Base-by-base conservation (phyloP, 2,113 vertebrate genomes). In the Piliocolobus tephrosceles region DNA sequence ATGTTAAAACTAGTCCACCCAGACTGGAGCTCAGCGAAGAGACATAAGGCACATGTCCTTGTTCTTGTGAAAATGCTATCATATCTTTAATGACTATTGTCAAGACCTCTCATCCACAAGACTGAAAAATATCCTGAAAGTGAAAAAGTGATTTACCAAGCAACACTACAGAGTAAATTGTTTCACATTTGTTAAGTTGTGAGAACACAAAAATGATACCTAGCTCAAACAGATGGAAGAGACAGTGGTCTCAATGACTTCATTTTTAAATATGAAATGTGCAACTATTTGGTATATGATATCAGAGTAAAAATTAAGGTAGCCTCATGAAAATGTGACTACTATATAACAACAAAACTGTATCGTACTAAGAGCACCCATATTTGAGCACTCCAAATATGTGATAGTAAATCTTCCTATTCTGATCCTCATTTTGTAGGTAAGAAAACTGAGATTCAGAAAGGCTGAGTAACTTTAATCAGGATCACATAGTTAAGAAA, bases 41-140 rank as follows among this genome's bases (percentile, higher is more conserved):
- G 90, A 90, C 76, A 66, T 81, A 91, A 96, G 94, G 87, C 87
- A 40, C 55, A 52, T 87, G 96, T 93, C 93, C 96, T 97, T 96
- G 94, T 92, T 93, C 96, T 94, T 79, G 82, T 94, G 95, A 97
- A 96, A 97, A 90, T 27, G n/a, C 87, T 82, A 95, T 94, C 91
- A 85, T 58, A 81, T 92, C 96, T 96, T 97, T 97, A 96, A 97
- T 86, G 96, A 96, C 96, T 95, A 66, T 97, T 97, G 96, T 97
- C 96, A 97, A 94, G 90, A 93, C 40, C 70, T 92, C 93, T 97
- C 96, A 97, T 96, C 90, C 92, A 87, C 87, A 96, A 92, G 87
- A 92, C 96, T 98, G 94, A 97, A 98, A 98, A 98, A 98, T 97
- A 96, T 50, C n/a, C 90, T 94, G 92, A 91, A 94, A 97, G 92